Evolutionary conservation across 2,113 vertebrate genomes (phyloP), one percentile per base, ranked within the genome.

Genomic region (Pomatostomus ruficeps): DNA sequence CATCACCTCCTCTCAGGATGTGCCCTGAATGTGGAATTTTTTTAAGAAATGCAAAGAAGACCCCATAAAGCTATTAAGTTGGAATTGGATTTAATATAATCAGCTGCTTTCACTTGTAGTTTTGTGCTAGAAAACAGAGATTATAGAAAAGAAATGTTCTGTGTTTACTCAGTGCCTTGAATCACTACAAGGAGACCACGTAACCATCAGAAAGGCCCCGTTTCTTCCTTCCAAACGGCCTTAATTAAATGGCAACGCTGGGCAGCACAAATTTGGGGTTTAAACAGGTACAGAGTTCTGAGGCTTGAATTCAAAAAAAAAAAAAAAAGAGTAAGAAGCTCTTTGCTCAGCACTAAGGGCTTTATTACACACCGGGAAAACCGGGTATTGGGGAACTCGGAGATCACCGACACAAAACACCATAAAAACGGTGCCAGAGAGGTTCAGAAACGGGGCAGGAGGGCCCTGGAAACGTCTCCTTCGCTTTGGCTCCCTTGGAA

Each of bases 31-130:
- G 40, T 3, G 9, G 16, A 78, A 29, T 11, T 72, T 49, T 49
- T 65, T 91, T 38, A 83, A 95, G 49, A 61, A 94, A 73, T 29
- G 40, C 43, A 79, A 82, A 89, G 46, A 84, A 48, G 35, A 79
- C 35, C 62, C 58, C 20, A 59, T 40, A 80, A 88, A 77, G 71
- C 36, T 82, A 77, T 55, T 76, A 66, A 78, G 33, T 18, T 88
- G 71, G 79, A 95, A 93, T 62, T 92, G 36, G 55, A 88, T 89
- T 89, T 73, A 75, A 61, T 43, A 46, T 25, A 35, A 79, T 88
- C 75, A 70, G 36, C 71, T 73, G 54, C 62, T 73, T 85, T 89
- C 67, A 51, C 70, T 62, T 35, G 66, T 58, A 83, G 43, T 38
- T 76, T 65, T 85, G n/a, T 10, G 35, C 54, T 73, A 59, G 42